Conservation (phyloP, 2,888 invertebrate genomes). For the Acholoe squamosa region DNA sequence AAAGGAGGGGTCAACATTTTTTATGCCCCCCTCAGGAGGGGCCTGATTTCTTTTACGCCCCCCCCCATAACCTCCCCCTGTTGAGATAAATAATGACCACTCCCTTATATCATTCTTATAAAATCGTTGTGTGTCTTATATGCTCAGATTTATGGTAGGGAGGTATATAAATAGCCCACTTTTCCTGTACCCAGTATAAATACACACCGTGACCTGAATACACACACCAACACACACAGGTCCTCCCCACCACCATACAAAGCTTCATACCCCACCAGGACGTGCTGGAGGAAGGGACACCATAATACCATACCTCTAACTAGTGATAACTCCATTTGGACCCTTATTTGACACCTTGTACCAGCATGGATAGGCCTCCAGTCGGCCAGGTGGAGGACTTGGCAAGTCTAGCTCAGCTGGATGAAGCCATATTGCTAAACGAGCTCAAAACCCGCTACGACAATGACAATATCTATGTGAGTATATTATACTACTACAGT, state of each 20-base stretch:
- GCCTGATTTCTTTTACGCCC: too few relatives aligned
- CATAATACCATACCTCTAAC: too few relatives aligned
- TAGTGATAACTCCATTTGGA: neutral
- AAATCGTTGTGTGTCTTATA: too few relatives aligned
- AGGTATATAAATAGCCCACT: neutral
- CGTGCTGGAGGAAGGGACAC: neutral
- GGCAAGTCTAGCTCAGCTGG: constrained; percentile 77
- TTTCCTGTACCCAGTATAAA: neutral
- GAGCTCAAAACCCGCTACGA: constrained; percentile 77
- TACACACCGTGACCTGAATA: neutral
- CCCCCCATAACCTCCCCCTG: too few relatives aligned
- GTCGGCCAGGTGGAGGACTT: constrained; percentile 77
- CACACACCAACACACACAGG: neutral
- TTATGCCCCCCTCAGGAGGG: too few relatives aligned
- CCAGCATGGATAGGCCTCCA: constrained; percentile 38
- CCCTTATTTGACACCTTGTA: neutral
- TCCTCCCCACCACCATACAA: too few relatives aligned
- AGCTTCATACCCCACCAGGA: neutral
- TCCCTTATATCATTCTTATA: too few relatives aligned
- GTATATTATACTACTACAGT: constrained; percentile 66
- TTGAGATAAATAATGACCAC: too few relatives aligned
- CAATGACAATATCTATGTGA: constrained; percentile 79
- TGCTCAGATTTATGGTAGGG: neutral
- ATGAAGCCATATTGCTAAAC: constrained; percentile 77
- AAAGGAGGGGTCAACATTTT: too few relatives aligned